Percentiles rank a stretch among this genome's conserved stretches.
Evolutionary conservation across 2,888 invertebrate genomes (phyloP).

Genomic region (Ichneumoninae sp.): DNA sequence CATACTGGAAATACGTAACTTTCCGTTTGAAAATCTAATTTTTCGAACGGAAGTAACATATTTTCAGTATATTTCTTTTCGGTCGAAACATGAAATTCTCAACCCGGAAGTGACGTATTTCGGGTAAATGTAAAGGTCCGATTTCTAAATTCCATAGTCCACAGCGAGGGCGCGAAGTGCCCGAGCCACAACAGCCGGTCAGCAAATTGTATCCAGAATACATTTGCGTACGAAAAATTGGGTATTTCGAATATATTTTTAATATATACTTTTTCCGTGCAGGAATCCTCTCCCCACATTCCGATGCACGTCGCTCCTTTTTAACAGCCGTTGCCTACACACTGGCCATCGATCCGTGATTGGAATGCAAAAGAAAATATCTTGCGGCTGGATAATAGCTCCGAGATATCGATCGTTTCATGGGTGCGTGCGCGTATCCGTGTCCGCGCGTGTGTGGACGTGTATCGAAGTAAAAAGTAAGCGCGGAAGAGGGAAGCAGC

Average conservation of each 20-base stretch:
- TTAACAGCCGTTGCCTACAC: background rate
- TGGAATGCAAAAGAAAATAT: slow-evolving; percentile 23
- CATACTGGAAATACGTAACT: no score
- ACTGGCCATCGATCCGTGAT: slow-evolving; percentile 24
- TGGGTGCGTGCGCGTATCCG: background rate
- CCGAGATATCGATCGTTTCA: background rate
- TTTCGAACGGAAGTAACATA: no score
- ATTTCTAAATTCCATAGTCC: no score
- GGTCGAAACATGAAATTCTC: no score
- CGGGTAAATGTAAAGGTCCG: no score
- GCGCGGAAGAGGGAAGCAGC: background rate
- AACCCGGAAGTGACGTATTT: no score
- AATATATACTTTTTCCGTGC: background rate
- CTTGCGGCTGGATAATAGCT: background rate
- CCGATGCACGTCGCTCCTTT: background rate
- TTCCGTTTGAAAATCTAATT: no score
- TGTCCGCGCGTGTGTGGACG: background rate
- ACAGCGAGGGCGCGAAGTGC: no score
- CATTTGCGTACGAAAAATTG: background rate
- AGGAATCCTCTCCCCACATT: background rate
- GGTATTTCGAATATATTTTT: background rate
- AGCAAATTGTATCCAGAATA: background rate
- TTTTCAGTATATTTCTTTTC: no score
- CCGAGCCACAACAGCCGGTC: background rate
- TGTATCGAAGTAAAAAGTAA: background rate